Base-by-base conservation (phyloP, 1,140 invertebrate genomes). In the Pogonognathellus flavescens region DNA sequence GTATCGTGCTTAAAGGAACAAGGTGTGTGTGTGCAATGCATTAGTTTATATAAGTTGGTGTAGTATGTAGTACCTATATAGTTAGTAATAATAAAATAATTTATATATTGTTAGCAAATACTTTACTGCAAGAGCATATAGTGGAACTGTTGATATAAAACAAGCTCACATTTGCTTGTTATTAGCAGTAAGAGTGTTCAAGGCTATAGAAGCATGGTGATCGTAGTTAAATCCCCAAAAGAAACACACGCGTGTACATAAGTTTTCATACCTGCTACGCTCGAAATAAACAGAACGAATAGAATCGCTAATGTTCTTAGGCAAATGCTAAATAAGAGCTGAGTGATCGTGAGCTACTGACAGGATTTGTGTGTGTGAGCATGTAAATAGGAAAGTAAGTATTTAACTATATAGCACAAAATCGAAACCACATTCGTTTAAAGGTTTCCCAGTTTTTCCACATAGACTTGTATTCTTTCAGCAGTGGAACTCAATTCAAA, bases 221-320 rank as follows among this genome's bases (percentile, higher is more conserved):
- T 72, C 70, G 70, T 50, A 76, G 70, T 76, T 76, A 76, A 76
- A 76, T 76, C 70, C 70, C 70, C 25, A 76, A 76, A 76, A 76
- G 70, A 76, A 76, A 76, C 70, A 49, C 70, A 76, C 49, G 70
- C 70, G 70, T 76, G 70, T 49, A 76, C 70, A 49, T 76, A 50
- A 31, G 41, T 50, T 41, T 76, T 76, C 22, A n/a, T 76, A 76
- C 70, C 41, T 76, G 70, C 70, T 76, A 11, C 41, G 70, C 70
- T 50, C 31, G 70, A 50, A 76, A 76, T 76, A 76, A 76, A 76
- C 70, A 49, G 53, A 57, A 13, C n/a, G 53, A 57, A 57, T 9
- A 57, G 66, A 72, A 72, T 72, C 66, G n/a, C 70, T 76, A 76
- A 76, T 50, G 70, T 16, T 18, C 41, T n/a, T 41, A 49, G 49